Conservation (phyloP, 2,113 vertebrate species). For the Bambusicola thoracicus region DNA sequence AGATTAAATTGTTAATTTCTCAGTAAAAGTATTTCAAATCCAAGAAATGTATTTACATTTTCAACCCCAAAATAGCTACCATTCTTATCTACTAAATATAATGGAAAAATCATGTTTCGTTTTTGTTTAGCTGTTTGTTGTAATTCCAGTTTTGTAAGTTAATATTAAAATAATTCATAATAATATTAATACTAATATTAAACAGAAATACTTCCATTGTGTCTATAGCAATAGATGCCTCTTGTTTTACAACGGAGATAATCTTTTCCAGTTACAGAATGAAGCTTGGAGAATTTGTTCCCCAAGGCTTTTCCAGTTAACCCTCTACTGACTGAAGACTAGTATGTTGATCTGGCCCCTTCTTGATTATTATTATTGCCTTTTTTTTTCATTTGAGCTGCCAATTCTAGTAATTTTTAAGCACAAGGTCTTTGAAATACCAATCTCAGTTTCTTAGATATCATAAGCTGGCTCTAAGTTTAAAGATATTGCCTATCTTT, state of each 20-base stretch:
- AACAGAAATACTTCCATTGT: background rate
- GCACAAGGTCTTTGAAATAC: background rate
- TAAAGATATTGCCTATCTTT: background rate
- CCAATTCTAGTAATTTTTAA: background rate
- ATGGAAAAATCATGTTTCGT: background rate
- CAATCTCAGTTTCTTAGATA: background rate
- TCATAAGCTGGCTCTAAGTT: background rate
- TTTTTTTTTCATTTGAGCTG: background rate
- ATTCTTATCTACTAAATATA: background rate
- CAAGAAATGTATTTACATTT: background rate
- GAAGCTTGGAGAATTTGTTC: background rate
- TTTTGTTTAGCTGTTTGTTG: background rate
- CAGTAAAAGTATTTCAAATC: background rate
- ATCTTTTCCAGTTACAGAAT: background rate
- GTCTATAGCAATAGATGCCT: background rate
- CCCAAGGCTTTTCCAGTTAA: background rate
- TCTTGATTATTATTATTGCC: background rate
- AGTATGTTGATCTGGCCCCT: background rate
- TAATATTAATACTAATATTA: background rate
- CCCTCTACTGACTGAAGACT: background rate
- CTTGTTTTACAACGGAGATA: background rate
- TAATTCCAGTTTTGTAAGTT: background rate
- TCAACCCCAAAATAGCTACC: fast-evolving
- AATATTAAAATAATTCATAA: background rate
- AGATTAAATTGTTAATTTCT: background rate